These are phyloP conservation scores for Rattus rattus DNA, from an alignment of 2,113 vertebrate genomes.

Conservation along the genomic window DNA sequence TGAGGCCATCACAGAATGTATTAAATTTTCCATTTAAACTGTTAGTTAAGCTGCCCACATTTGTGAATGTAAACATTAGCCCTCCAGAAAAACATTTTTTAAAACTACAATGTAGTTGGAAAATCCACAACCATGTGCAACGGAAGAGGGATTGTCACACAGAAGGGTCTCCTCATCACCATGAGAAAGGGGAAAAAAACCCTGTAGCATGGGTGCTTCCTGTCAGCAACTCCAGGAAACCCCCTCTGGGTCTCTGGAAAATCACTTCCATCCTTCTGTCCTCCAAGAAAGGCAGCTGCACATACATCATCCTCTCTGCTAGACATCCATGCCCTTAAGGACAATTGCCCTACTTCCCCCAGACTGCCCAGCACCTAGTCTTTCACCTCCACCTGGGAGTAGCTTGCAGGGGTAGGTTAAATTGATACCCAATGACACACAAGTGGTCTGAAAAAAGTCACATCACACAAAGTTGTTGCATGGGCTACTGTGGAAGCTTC, in stretches of 20 bases:
- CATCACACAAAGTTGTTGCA: accelerated
- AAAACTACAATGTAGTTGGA: constrained; percentile 48
- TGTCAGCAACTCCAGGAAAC: not conserved
- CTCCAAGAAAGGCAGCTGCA: not conserved
- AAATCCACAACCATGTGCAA: constrained; percentile 6
- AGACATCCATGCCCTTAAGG: accelerated
- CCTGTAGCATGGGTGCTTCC: not conserved
- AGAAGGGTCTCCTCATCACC: not conserved
- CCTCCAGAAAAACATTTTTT: constrained; percentile 59
- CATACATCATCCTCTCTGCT: accelerated
- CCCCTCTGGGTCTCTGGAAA: not conserved
- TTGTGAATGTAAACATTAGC: constrained; percentile 72
- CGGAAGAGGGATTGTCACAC: not conserved
- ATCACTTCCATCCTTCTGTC: not conserved
- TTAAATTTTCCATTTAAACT: constrained; percentile 73
- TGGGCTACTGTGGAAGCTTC: accelerated
- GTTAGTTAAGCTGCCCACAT: constrained; percentile 63
- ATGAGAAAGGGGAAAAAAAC: not conserved
- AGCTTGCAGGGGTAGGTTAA: not conserved
- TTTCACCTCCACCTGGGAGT: accelerated
- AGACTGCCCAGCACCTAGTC: accelerated
- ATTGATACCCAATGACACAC: accelerated
- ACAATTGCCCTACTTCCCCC: accelerated
- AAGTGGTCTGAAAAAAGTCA: not conserved
- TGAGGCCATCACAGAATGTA: constrained; percentile 61